These are phyloP conservation scores for Nautilus pompilius DNA, from an alignment of 1,140 invertebrate species.

Conservation along the genomic window DNA sequence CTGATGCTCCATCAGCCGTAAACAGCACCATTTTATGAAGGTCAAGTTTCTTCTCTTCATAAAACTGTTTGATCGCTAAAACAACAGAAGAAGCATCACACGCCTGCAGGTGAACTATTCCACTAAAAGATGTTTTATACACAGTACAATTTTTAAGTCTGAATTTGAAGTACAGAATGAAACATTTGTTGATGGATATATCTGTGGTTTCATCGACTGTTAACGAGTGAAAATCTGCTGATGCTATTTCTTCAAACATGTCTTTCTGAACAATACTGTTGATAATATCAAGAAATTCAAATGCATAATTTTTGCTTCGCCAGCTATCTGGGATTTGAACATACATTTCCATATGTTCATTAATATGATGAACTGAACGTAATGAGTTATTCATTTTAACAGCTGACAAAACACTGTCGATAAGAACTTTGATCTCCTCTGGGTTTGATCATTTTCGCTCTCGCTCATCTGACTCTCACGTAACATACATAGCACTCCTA, in stretches of 20 bases:
- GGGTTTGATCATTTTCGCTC: neutral
- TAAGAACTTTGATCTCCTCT: neutral
- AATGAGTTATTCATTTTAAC: neutral
- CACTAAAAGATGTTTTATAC: neutral
- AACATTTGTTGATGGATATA: neutral
- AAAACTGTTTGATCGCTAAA: neutral
- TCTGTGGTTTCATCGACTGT: neutral
- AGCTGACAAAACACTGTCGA: neutral
- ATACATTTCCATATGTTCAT: neutral
- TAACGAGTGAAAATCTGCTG: neutral
- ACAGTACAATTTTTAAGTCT: neutral
- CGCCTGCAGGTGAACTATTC: neutral
- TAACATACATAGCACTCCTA: neutral
- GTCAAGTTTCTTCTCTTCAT: neutral
- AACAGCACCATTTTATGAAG: neutral
- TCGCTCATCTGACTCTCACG: neutral
- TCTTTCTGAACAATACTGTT: no score
- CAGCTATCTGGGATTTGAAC: neutral
- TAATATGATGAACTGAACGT: neutral
- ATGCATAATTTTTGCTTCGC: no score
- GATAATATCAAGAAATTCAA: no score
- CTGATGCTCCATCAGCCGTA: neutral
- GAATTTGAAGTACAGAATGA: neutral
- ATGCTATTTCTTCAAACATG: neutral
- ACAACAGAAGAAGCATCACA: neutral